phyloP scores from a whole-genome alignment of 92 coral and sea anemone genomes.

The Heliopora coerulea region DNA sequence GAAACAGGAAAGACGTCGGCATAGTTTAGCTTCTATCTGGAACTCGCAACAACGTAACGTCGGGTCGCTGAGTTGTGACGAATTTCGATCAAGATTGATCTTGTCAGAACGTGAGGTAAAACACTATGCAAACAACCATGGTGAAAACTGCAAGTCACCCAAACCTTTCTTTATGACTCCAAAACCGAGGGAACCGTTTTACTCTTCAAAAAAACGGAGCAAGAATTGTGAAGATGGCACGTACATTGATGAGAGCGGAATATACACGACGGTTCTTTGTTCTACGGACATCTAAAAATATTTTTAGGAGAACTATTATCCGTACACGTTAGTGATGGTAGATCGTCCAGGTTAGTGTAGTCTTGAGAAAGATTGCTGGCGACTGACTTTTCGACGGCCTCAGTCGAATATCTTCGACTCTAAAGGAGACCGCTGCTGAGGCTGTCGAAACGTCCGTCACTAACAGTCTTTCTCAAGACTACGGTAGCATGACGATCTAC shows the following conservation, averaged over 20 bases:
- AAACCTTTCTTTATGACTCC: not conserved
- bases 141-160: not conserved
- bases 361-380: too few relatives aligned
- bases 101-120: not conserved
- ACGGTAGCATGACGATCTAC: too few relatives aligned
- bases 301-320: too few relatives aligned
- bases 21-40: not conserved
- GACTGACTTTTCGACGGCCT: too few relatives aligned
- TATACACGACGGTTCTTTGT: constrained; percentile 38
- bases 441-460: too few relatives aligned
- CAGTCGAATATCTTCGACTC: too few relatives aligned
- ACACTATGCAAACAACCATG: not conserved
- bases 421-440: too few relatives aligned
- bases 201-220: not conserved
- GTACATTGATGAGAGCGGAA: constrained; percentile 33
- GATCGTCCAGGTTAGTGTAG: too few relatives aligned
- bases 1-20: constrained; percentile 5
- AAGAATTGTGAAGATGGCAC: constrained; percentile 14
- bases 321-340: too few relatives aligned
- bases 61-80: not conserved
- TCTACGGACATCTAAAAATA: constrained; percentile 21
- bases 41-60: not conserved
- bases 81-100: not conserved
- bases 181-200: not conserved
- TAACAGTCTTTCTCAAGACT: too few relatives aligned